Base-by-base conservation (phyloP, 30 jellyfish, hydroid and myxozoan species). In the Sanderia malayensis region DNA sequence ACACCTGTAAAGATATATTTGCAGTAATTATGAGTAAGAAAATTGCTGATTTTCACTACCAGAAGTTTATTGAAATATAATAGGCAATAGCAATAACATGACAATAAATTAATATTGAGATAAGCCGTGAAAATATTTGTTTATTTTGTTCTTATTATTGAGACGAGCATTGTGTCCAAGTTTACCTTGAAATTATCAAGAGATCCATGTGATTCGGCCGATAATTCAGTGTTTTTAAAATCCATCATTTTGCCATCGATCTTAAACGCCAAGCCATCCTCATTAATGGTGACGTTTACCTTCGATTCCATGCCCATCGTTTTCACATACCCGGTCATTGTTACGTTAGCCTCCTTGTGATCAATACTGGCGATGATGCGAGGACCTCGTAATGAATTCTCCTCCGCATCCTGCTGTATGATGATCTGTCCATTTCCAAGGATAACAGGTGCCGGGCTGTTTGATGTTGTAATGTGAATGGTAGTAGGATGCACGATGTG, bases 361-460 rank as follows among this genome's bases (percentile, higher is more conserved):
- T 67, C 79, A 37, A 93, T 84, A 64, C 80, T 83, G 1, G 99
- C 96, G 19, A 79, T 25, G 22, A 93, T 76, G 9, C 66, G 82
- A 15, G 99, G 99, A 9, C 99, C 99, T 49, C 96, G 67, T 30
- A 93, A 63, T 33, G 73, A 74, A 25, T 57, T 81, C 23, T 69
- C 88, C 23, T 69, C 88, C 17, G 77, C 22, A 53, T 70, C 94
- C 70, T 81, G 83, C 60, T 86, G 94, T 32, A 93, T 75, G 29
- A 93, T 93, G 18, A 93, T 77, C 73, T 75, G 94, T 15, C 99
- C 96, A 31, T 81, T 75, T 45, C 97, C 99, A 20, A 85, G 86
- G 33, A 93, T 85, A 20, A 93, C 95, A 53, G 99, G 99, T 0
- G 99, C 99, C 61, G 99, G 99, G 58, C 99, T 93, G 67, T 93